Percentiles rank a stretch among this genome's conserved stretches.
These are phyloP conservation scores for Orientallactaga bullata DNA, from an alignment of 2,113 vertebrate genomes.

Conservation along the genomic window DNA sequence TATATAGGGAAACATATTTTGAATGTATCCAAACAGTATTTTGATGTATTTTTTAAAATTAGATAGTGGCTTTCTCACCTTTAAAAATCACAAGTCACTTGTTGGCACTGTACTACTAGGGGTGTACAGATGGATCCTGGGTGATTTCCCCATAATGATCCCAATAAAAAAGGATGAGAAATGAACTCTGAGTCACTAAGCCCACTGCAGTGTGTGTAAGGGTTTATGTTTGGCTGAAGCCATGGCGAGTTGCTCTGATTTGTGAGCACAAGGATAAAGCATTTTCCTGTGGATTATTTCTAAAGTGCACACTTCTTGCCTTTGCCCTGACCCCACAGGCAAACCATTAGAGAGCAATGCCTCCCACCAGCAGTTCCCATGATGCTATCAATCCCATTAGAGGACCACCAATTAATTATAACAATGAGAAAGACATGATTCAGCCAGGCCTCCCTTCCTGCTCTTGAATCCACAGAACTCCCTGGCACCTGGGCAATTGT, in stretches of 20 bases:
- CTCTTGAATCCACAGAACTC: slow-evolving; percentile 36
- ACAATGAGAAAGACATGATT: slow-evolving; percentile 45
- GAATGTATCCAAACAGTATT: not conserved
- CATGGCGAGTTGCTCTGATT: not conserved
- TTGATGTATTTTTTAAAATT: slow-evolving; percentile 54
- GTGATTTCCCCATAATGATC: slow-evolving; percentile 55
- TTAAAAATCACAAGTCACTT: slow-evolving; percentile 47
- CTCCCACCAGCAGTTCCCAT: not conserved
- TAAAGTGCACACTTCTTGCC: slow-evolving; percentile 29
- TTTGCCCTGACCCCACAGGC: slow-evolving; percentile 46
- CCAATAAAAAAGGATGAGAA: slow-evolving; percentile 53
- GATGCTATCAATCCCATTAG: not conserved
- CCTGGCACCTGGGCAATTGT: not conserved
- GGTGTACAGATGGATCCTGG: not conserved
- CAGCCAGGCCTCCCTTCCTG: slow-evolving; percentile 48
- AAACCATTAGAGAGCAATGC: slow-evolving; percentile 18
- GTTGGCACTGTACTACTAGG: slow-evolving; percentile 26
- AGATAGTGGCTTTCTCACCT: not conserved
- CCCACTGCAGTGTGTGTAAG: not conserved
- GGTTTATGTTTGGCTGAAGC: not conserved
- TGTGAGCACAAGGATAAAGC: slow-evolving; percentile 47
- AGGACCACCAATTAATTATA: slow-evolving; percentile 33
- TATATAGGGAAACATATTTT: not conserved
- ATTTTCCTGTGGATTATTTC: slow-evolving; percentile 62
- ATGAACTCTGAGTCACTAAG: not conserved